These are phyloP conservation scores for Drosophila pullipes DNA, from an alignment of 2,888 invertebrate species.

Conservation along the genomic window DNA sequence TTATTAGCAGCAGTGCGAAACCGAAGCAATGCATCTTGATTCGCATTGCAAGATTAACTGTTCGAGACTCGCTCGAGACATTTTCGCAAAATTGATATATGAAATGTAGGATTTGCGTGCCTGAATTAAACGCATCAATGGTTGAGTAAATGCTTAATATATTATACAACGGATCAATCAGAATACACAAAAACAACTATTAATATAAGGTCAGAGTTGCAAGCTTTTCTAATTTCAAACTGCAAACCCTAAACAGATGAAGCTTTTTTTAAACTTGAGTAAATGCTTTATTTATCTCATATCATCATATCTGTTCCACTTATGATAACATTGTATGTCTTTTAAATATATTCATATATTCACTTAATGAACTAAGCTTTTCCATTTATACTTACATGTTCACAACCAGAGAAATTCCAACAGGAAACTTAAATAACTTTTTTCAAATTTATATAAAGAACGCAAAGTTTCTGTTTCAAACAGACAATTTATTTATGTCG, in stretches of 20 bases:
- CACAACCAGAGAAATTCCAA: background rate
- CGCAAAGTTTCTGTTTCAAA: slow-evolving; percentile 1
- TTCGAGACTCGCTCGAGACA: background rate
- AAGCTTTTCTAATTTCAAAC: background rate
- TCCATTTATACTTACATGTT: background rate
- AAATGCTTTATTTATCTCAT: too few species aligned
- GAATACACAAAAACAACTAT: slow-evolving; percentile 6
- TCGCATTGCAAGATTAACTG: slow-evolving; percentile 46
- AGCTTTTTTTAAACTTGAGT: background rate
- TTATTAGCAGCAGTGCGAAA: slow-evolving; percentile 16
- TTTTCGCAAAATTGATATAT: slow-evolving; percentile 27
- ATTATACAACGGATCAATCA: slow-evolving; percentile 51
- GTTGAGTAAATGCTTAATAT: slow-evolving; percentile 47
- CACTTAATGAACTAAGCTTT: background rate
- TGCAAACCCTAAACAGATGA: background rate
- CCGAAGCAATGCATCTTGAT: slow-evolving; percentile 38
- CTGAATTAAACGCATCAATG: slow-evolving; percentile 51
- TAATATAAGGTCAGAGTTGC: slow-evolving; percentile 8
- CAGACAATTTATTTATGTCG: slow-evolving; percentile 8
- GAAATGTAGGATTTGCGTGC: slow-evolving; percentile 51
- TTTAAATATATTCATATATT: background rate
- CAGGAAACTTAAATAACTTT: background rate
- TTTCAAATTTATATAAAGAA: background rate
- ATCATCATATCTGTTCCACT: background rate
- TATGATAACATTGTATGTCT: rapidly evolving